Evolutionary conservation across 2,113 vertebrate species (phyloP).

Genomic region (Serilophus lunatus): DNA sequence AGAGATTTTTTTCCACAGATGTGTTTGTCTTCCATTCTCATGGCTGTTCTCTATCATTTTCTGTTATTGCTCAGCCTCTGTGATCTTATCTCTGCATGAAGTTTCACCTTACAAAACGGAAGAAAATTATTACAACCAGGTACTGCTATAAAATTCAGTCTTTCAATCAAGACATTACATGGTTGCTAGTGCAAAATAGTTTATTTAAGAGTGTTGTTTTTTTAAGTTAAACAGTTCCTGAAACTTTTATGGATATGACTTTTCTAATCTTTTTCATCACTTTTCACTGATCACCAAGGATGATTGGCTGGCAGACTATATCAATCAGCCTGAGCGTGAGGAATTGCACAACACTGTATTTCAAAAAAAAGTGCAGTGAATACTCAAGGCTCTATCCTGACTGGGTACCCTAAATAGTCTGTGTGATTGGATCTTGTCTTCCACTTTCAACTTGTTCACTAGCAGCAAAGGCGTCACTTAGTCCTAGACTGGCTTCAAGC

Average conservation of each 20-base stretch:
- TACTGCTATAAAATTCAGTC: background rate
- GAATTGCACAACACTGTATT: background rate
- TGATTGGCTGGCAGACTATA: background rate
- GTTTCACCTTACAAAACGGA: background rate
- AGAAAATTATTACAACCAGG: background rate
- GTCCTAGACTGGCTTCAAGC: background rate
- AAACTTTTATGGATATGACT: background rate
- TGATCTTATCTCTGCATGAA: background rate
- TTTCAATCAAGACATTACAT: background rate
- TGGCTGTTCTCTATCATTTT: background rate
- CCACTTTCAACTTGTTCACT: background rate
- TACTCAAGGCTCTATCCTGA: slow-evolving; percentile 13
- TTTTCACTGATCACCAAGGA: background rate
- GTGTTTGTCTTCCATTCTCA: background rate
- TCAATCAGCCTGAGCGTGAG: slow-evolving; percentile 24
- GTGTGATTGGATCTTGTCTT: slow-evolving; percentile 33
- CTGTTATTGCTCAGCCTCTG: background rate
- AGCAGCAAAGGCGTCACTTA: background rate
- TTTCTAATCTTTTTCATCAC: slow-evolving; percentile 6
- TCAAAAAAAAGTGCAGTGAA: slow-evolving; percentile 9
- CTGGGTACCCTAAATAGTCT: slow-evolving; percentile 9
- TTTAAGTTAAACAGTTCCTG: background rate
- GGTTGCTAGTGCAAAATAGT: background rate
- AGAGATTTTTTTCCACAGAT: background rate
- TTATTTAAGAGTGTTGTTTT: background rate